Evolutionary conservation across 2,888 invertebrate species (phyloP), one percentile per base, ranked within the genome.

Genomic region (Parnassius apollo): DNA sequence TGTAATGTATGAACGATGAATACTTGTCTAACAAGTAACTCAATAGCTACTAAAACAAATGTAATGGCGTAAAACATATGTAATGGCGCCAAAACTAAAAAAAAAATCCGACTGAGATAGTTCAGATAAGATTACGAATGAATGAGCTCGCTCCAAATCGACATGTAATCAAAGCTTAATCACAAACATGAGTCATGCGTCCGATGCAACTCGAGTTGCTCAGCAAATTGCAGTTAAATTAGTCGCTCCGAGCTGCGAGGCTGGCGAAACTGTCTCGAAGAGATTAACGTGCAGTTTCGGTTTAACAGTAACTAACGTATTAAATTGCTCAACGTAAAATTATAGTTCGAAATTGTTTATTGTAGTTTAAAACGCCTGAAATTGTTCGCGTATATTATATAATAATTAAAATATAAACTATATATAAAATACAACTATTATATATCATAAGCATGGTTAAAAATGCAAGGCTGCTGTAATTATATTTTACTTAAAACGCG

Each of bases 201-300:
- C 69, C 66, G 64, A 61, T 65, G 66, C 70, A 73, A 71, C 67
- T 57, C 62, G 69, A 70, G 68, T 74, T 69, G 65, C 66, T 68
- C 70, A 71, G 75, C 76, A 80, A 80, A 82, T 83, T 81, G 75
- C 74, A 78, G 75, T 81, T 78, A 75, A 79, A 85, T 82, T 83
- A 80, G 76, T 81, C 78, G 68, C 68, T 67, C 67, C 51, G 67
- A 71, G 68, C 69, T 74, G 69, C 75, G 66, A 55, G 49, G 49
- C 59, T 54, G 59, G 55, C 55, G 56, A 42, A 64, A 64, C 63
- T 64, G 68, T 68, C 69, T 61, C 66, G 59, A 62, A 73, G 69
- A 57, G 60, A 59, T 59, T 56, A 64, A 60, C 58, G 59, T 62
- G 59, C 59, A 48, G 42, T 65, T 48, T 48, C 56, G 57, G 53